These are phyloP conservation scores for Crossoptilon crossoptilon DNA, from an alignment of 2,797 vertebrate species.

Conservation along the genomic window DNA sequence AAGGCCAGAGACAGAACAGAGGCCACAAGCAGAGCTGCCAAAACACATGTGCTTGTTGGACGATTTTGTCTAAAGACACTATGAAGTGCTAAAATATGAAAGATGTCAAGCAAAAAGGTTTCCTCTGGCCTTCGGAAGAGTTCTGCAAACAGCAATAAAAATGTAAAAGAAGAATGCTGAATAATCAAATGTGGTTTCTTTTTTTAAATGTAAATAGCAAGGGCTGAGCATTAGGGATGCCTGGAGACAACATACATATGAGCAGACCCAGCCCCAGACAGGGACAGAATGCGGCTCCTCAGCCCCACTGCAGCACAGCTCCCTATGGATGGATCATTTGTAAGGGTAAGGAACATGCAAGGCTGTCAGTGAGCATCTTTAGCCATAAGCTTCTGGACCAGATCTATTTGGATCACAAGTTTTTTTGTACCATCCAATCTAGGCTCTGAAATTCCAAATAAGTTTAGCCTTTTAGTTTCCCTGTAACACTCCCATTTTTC, in stretches of 20 bases:
- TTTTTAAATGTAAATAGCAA: slow-evolving; percentile 34
- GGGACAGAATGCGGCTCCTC: neutral
- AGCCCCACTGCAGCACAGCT: neutral
- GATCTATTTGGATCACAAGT: neutral
- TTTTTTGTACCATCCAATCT: neutral
- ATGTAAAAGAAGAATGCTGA: slow-evolving; percentile 64
- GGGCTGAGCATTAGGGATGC: neutral
- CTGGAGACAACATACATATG: neutral
- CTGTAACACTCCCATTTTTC: neutral
- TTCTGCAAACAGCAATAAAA: slow-evolving; percentile 52
- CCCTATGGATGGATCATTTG: neutral
- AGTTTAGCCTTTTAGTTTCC: neutral
- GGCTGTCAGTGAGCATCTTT: neutral
- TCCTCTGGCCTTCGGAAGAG: slow-evolving; percentile 45
- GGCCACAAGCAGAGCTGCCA: slow-evolving; percentile 52
- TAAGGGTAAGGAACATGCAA: neutral
- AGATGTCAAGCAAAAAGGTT: slow-evolving; percentile 53
- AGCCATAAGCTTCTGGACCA: neutral
- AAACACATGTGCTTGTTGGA: slow-evolving; percentile 60
- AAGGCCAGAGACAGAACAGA: slow-evolving; percentile 45
- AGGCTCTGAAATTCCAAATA: neutral
- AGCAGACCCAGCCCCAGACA: neutral
- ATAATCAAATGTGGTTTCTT: slow-evolving; percentile 69
- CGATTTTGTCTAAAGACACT: slow-evolving; percentile 35
- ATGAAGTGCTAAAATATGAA: slow-evolving; percentile 69